phyloP scores from a whole-genome alignment of 2,888 invertebrate species.

The Brachyptera putata region DNA sequence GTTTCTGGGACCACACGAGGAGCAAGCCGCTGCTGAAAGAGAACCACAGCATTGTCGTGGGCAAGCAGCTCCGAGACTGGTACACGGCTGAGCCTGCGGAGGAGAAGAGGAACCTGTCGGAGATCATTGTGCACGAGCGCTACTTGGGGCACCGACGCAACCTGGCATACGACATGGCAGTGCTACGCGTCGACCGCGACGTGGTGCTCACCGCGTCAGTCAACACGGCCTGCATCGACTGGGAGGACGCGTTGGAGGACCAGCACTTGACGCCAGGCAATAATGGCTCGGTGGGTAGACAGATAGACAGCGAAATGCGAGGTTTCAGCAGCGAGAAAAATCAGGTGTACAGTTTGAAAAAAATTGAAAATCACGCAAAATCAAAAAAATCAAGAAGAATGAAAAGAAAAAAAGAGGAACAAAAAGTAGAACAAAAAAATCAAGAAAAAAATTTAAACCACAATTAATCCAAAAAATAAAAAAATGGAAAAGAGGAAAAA shows the following conservation, averaged over 20 bases:
- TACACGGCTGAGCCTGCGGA: not conserved
- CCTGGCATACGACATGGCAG: not conserved
- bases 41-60: not conserved
- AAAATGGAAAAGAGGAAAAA: no score
- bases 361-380: no score
- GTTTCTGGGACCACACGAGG: not conserved
- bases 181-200: not conserved
- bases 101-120: not conserved
- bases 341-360: no score
- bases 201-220: not conserved
- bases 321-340: no score
- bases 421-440: no score
- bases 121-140: not conserved
- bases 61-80: not conserved
- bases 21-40: not conserved
- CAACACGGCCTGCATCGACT: constrained; percentile 2
- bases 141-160: not conserved
- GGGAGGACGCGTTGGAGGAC: not conserved
- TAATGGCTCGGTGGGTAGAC: constrained; percentile 6
- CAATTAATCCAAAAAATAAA: no score
- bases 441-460: no score
- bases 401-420: no score
- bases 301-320: no score
- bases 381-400: no score
- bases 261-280: not conserved